Base-by-base conservation (phyloP, 2,888 invertebrate species). In the Ypsolopha scabrella region DNA sequence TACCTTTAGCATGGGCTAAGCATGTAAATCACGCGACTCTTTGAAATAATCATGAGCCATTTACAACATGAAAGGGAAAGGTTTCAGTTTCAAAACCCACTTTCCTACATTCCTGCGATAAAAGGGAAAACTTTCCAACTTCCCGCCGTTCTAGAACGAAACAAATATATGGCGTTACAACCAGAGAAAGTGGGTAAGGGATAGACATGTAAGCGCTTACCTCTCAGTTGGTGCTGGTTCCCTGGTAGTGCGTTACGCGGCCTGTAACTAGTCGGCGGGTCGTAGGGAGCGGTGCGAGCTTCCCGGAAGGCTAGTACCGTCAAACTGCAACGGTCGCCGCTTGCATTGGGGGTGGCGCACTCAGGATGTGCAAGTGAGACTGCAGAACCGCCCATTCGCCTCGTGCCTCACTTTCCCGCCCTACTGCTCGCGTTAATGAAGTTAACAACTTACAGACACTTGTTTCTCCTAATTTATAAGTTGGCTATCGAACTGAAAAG, bases 331-430 rank as follows among this genome's bases (percentile, higher is more conserved):
- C 67, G 75, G 68, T 65, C 70, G 67, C 64, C 65, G 63, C 71
- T 66, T 66, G 62, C 58, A 66, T 35, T 39, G 72, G 79, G 83
- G 86, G 82, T 80, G 81, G 83, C 80, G 82, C 82, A 82, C 70
- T 58, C 37, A 10, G n/a, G 67, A 62, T 73, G 80, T 80, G 83
- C 82, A 83, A 86, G 85, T 79, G 83, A 83, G 83, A 86, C 81
- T 81, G 81, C 82, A 77, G 59, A 65, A 60, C 56, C 81, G 80
- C 87, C 86, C 83, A 80, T 77, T 78, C 68, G 72, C 77, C 75
- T 75, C 71, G 73, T 80, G 77, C 78, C 80, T 85, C 82, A 80
- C 83, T 80, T 85, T 85, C 80, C 80, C 83, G 83, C 86, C 83
- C 81, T 81, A 77, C 67, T 75, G 70, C 68, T 34, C 50, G 33